Conservation (phyloP, 2,888 invertebrate species). For the Lumbricus terrestris region DNA sequence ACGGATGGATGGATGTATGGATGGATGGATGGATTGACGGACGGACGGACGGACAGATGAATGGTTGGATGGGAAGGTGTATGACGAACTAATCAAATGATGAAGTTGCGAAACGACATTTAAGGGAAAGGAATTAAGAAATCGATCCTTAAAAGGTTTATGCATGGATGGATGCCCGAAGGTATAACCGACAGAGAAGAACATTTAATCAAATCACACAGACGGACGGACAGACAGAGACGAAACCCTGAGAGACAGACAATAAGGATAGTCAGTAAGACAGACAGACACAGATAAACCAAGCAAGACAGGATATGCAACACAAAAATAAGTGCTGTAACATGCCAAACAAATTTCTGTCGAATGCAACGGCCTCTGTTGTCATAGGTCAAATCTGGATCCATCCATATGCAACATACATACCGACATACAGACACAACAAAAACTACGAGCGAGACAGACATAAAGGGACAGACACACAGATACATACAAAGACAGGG, state of each 20-base stretch:
- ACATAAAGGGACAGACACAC: not conserved
- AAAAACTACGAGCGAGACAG: no score
- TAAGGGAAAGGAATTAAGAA: not conserved
- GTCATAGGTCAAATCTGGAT: no score
- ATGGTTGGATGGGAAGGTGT: not conserved
- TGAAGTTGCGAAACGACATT: not conserved
- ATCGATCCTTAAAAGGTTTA: not conserved
- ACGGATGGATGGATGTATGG: no score
- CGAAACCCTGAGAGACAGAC: not conserved
- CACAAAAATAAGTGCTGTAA: no score
- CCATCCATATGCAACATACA: no score
- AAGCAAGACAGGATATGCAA: not conserved
- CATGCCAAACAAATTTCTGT: no score
- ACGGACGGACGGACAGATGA: no score
- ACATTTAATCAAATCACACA: not conserved
- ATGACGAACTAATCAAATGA: not conserved
- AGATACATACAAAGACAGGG: not conserved
- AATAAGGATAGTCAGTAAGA: not conserved
- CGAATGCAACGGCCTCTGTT: no score
- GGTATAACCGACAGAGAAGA: not conserved
- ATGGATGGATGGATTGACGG: no score
- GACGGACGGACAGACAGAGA: not conserved
- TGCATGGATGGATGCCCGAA: no score
- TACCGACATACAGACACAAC: not conserved
- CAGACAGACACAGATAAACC: not conserved